Percentiles rank a stretch among this genome's conserved stretches.
Evolutionary conservation across 2,888 invertebrate species (phyloP).

Genomic region (Beris chalybata): DNA sequence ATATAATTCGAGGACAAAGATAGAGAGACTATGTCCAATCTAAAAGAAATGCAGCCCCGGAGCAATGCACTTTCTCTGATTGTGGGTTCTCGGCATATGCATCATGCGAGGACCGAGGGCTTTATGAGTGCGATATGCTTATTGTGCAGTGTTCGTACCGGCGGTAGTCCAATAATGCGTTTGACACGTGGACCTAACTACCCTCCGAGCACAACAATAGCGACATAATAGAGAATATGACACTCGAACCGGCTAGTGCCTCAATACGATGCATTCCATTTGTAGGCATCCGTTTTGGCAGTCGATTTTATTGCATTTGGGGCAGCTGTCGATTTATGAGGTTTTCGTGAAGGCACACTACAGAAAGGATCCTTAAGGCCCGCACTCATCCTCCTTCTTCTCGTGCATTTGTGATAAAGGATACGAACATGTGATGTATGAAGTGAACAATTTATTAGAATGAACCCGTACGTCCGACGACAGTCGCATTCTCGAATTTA

Average conservation of each 20-base stretch:
- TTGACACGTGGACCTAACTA: slow-evolving; percentile 8
- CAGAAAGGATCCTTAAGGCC: too few relatives aligned
- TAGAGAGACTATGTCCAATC: neutral
- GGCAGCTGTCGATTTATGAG: slow-evolving; percentile 18
- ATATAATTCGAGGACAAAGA: slow-evolving; percentile 8
- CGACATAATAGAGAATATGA: neutral
- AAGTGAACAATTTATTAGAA: slow-evolving; percentile 20
- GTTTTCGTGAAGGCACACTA: neutral
- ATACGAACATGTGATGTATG: slow-evolving; percentile 6
- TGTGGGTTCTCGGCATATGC: neutral
- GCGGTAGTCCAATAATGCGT: neutral
- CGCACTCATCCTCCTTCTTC: too few relatives aligned
- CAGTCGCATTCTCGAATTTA: neutral
- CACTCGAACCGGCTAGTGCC: neutral
- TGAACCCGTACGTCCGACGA: neutral
- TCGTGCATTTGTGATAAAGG: neutral
- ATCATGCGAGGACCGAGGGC: neutral
- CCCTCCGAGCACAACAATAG: neutral
- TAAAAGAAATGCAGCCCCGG: neutral
- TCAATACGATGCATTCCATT: neutral
- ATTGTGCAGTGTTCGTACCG: too few relatives aligned
- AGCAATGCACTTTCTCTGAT: neutral
- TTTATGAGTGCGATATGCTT: neutral
- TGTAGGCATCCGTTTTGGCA: neutral
- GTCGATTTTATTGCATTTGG: slow-evolving; percentile 19